Conservation (phyloP, 2,113 vertebrate genomes). For the Fregetta grallaria region DNA sequence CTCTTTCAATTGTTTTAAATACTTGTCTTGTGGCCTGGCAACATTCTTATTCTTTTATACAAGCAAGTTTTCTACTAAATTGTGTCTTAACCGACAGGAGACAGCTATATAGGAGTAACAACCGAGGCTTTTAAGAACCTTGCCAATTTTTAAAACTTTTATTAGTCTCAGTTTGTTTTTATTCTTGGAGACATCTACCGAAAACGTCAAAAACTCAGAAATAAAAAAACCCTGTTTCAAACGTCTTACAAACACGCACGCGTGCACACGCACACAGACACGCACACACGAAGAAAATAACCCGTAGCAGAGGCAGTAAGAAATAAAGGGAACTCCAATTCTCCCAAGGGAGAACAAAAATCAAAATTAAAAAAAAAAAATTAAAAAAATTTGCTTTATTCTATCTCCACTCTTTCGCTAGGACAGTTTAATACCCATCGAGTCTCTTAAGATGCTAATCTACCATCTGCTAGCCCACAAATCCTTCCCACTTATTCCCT, state of each 20-base stretch:
- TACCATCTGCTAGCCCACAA: constrained; percentile 46
- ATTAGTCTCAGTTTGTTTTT: constrained; percentile 29
- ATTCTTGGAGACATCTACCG: not conserved
- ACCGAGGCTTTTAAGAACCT: not conserved
- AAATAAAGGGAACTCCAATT: not conserved
- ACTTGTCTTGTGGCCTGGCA: not conserved
- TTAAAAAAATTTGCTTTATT: not conserved
- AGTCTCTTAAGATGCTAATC: constrained; percentile 50
- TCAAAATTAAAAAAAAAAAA: not conserved
- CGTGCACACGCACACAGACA: not conserved
- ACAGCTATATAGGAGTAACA: not conserved
- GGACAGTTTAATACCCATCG: constrained; percentile 12
- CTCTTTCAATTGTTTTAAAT: not conserved
- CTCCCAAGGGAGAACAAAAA: not conserved
- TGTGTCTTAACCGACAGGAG: not conserved
- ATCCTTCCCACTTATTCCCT: constrained; percentile 57
- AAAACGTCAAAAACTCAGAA: not conserved
- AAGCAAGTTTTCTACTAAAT: not conserved
- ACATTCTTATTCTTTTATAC: not conserved
- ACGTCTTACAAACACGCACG: not conserved
- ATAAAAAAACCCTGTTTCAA: not conserved
- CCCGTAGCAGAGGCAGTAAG: not conserved
- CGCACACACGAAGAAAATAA: not conserved
- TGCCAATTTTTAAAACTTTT: not conserved
- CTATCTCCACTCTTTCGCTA: constrained; percentile 15